These are phyloP conservation scores for Acrocephalus arundinaceus DNA, from an alignment of 2,113 vertebrate genomes.

Conservation along the genomic window DNA sequence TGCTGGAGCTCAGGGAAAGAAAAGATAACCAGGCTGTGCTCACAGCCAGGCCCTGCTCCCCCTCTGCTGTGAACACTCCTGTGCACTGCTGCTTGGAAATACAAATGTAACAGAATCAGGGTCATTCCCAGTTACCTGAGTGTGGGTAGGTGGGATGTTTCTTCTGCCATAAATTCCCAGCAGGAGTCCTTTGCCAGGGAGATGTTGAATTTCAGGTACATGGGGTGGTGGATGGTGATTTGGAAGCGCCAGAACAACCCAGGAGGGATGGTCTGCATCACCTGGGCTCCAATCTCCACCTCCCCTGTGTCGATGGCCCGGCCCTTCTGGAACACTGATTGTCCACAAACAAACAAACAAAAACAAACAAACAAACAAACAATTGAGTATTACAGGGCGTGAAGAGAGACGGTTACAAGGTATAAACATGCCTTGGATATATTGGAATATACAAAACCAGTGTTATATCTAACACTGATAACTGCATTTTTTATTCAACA, in stretches of 20 bases:
- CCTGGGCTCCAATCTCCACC: constrained; percentile 90
- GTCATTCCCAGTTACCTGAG: constrained; percentile 83
- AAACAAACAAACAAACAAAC: constrained; percentile 46
- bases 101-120: not conserved
- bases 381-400: not conserved
- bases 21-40: not conserved
- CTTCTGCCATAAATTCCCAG: constrained; percentile 96
- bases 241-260: constrained; percentile 98
- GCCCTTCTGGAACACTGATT: constrained; percentile 85
- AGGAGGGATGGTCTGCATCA: constrained; percentile 92
- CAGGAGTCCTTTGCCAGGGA: constrained; percentile 93
- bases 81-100: not conserved
- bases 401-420: not conserved
- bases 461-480: not conserved
- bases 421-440: not conserved
- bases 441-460: not conserved
- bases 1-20: not conserved
- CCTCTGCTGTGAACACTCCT: not conserved
- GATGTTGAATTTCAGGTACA: constrained; percentile 97
- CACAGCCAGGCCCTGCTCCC: not conserved
- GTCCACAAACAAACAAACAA: constrained; percentile 8
- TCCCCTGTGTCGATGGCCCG: constrained; percentile 93
- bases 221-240: constrained; percentile 92
- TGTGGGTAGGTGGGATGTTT: constrained; percentile 97
- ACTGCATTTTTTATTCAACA: not conserved